A percentile compares a stretch with the other conserved stretches of the same genome.
Evolutionary conservation across 2,888 invertebrate genomes (phyloP).

Genomic region (Isotomurus palustris): DNA sequence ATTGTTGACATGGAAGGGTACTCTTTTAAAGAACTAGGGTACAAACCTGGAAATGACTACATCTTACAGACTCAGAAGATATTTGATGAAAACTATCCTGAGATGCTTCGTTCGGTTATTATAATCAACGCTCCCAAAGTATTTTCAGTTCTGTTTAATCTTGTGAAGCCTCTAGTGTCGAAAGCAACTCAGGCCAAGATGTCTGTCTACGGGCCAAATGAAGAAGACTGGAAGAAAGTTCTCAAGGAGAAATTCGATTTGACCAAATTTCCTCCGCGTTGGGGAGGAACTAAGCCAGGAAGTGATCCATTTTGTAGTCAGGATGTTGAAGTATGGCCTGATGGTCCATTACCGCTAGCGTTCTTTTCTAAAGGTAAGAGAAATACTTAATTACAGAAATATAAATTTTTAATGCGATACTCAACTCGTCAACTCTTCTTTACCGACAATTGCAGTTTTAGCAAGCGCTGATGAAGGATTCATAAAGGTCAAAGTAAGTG

Average conservation of each 20-base stretch:
- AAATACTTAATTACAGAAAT: not conserved
- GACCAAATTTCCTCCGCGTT: constrained; percentile 17
- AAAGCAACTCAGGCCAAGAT: constrained; percentile 23
- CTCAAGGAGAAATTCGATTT: constrained; percentile 8
- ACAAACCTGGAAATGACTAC: constrained; percentile 15
- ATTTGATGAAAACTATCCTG: constrained; percentile 27
- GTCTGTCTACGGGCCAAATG: constrained; percentile 16
- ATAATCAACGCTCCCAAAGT: constrained; percentile 29
- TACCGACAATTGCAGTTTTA: not conserved
- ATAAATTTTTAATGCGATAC: not conserved
- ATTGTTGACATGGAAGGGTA: constrained; percentile 26
- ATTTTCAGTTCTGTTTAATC: constrained; percentile 16
- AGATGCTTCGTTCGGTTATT: constrained; percentile 14
- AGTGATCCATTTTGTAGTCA: constrained; percentile 24
- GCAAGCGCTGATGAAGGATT: not conserved
- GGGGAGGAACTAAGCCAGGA: constrained; percentile 26
- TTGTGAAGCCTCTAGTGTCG: constrained; percentile 21
- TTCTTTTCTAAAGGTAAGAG: constrained; percentile 18
- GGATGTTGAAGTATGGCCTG: constrained; percentile 18
- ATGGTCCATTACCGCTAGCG: constrained; percentile 16
- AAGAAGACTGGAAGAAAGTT: constrained; percentile 19
- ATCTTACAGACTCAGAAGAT: not conserved
- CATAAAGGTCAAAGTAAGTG: constrained; percentile 8
- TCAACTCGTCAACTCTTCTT: not conserved
- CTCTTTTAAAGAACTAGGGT: constrained; percentile 14